Evolutionary conservation across 2,797 vertebrate genomes (phyloP).

Genomic region (Apogon talboti): DNA sequence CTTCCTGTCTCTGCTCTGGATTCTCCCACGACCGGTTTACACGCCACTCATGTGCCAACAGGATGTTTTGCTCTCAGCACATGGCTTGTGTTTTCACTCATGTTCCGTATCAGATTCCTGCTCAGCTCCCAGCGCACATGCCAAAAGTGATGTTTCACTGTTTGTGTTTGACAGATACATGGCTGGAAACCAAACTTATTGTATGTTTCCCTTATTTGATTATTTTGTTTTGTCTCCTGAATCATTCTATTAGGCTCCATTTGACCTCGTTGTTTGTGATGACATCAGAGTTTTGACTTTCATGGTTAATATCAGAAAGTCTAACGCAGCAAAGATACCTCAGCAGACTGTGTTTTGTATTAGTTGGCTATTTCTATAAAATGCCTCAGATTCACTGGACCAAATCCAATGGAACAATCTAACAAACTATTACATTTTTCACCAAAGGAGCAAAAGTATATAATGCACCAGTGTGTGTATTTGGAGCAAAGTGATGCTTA

Average conservation of each 20-base stretch:
- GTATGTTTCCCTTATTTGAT: background rate
- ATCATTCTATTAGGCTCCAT: background rate
- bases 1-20: slow-evolving; percentile 17
- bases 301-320: background rate
- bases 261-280: background rate
- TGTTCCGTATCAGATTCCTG: slow-evolving; percentile 41
- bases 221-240: background rate
- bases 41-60: slow-evolving; percentile 56
- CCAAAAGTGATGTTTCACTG: slow-evolving; percentile 15
- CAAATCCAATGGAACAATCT: background rate
- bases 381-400: background rate
- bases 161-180: slow-evolving; percentile 17
- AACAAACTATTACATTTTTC: background rate
- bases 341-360: background rate
- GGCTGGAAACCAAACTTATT: background rate
- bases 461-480: background rate
- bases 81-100: slow-evolving; percentile 62
- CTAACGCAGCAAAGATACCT: background rate
- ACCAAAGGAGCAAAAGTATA: background rate
- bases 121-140: slow-evolving; percentile 18
- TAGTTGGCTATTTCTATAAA: background rate
- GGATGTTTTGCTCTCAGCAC: slow-evolving; percentile 68
- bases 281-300: background rate
- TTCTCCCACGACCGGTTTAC: slow-evolving; percentile 51
- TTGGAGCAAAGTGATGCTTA: too few relatives aligned